Evolutionary conservation across 2,113 vertebrate genomes (phyloP), one percentile per base, ranked within the genome.

Genomic region (Dipodomys spectabilis): DNA sequence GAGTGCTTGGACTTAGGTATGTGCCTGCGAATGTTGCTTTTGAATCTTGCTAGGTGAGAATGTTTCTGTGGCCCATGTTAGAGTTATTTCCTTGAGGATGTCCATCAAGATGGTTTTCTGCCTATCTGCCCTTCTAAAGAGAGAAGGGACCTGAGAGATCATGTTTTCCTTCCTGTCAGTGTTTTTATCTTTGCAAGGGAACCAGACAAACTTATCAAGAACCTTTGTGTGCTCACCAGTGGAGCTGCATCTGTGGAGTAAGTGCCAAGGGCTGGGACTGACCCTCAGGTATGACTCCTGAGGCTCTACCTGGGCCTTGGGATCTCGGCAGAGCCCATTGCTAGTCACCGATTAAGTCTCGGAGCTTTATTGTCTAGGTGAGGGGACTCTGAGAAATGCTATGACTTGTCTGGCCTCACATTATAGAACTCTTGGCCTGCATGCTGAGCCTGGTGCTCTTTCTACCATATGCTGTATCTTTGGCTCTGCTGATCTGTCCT

Each of bases 271-370:
- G 9, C 19, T n/a, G 20, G 11, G 23, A 23, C 27, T 27, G 2
- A 20, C n/a, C 1, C 0, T 1, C 2, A 53, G n/a, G 28, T 39
- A 22, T 15, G 0, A 2, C n/a, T 80, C 20, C 69, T 39, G 7
- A 71, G 44, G 30, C 8, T 69, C 64, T 22, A 27, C 16, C 53
- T 68, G 39, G 27, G 49, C 2, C 7, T 65, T 1, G 18, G 20
- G 28, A 8, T 6, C n/a, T 32, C 49, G 3, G 9, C 15, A 45
- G 77, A 35, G 8, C 27, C 49, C 0, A 0, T 1, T 5, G 23
- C 39, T 75, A 60, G 49, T 23, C 18, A 6, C 62, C 64, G 39
- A 65, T 83, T 68, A 64, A 75, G 57, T 18, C 62, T 22, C 5
- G 49, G 84, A 75, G 69, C 4, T 44, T 65, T 8, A 53, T 35